Conservation (phyloP, 2,113 vertebrate genomes). For the Egretta garzetta region DNA sequence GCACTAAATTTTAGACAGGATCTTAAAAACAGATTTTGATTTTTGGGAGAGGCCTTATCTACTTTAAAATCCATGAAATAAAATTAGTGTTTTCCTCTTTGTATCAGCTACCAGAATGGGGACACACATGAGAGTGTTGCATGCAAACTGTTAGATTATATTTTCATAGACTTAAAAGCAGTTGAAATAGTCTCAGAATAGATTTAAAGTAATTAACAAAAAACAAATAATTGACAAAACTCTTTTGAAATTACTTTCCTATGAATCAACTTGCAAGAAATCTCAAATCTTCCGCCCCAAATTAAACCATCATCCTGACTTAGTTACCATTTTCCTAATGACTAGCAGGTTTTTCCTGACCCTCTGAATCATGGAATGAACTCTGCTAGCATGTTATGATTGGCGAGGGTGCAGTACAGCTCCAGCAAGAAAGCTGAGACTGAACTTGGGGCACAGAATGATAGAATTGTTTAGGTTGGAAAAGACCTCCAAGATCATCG, state of each 20-base stretch:
- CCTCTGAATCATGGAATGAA: neutral
- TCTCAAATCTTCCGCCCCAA: neutral
- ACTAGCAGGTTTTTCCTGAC: neutral
- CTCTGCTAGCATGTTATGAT: neutral
- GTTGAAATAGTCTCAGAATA: neutral
- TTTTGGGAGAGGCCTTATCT: neutral
- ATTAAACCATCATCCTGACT: neutral
- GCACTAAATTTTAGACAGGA: neutral
- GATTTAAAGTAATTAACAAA: neutral
- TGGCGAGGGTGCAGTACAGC: neutral
- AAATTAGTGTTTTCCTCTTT: neutral
- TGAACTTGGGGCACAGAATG: neutral
- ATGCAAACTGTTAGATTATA: neutral
- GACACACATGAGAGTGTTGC: neutral
- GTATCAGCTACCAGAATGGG: neutral
- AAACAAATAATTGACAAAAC: neutral
- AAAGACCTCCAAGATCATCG: too few species aligned
- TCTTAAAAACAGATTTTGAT: conserved; percentile 14
- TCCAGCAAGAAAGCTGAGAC: neutral
- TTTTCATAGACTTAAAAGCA: neutral
- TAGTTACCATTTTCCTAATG: neutral
- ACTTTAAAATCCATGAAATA: neutral
- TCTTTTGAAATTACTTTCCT: neutral
- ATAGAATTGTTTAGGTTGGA: too few species aligned
- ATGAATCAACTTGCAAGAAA: neutral